Evolutionary conservation across 2,888 invertebrate species (phyloP), one percentile per base, ranked within the genome.

Genomic region (Augochlorella aurata): DNA sequence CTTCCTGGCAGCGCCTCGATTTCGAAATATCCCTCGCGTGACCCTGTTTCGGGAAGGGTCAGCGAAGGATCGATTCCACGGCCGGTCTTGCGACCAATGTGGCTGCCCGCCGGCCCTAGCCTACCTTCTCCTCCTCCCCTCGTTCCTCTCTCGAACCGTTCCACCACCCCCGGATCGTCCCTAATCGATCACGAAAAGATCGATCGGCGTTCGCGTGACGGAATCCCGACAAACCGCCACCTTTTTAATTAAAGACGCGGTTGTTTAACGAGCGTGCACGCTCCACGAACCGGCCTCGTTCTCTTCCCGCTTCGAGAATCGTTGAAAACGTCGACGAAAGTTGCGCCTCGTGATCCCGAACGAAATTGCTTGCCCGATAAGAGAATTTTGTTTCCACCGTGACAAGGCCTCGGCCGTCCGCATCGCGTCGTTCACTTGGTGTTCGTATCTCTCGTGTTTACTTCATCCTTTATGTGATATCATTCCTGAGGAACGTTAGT

Each of bases 21-120:
- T 74, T 74, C 74, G 83, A 79, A 83, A 79, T 83, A 82, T 83
- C 79, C 83, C 79, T 83, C 82, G 83, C 82, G 83, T 83, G 83
- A 82, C 83, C 83, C 83, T 83, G 73, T 76, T 79, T 80, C 83
- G 76, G 67, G 83, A 77, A 83, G 74, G 79, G 83, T 84, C 83
- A 80, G 83, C 80, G n/a, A 18, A 66, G 83, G 80, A 83, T 83
- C 83, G 83, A 83, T 82, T 76, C 75, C 63, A 67, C 75, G 49
- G 38, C 63, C 63, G 75, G 50, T 54, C 75, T 76, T 67, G 83
- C 75, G 83, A 70, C 73, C 79, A 82, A 79, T 79, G 67, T 49
- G 82, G 68, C 66, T 65, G 81, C 79, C 44, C 29, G 74, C 72
- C 50, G 66, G 50, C 18, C 67, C 44, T 54, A 29, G 44, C 49